Percentiles rank a stretch among this genome's conserved stretches.
These are phyloP conservation scores for Apogon talboti DNA, from an alignment of 2,797 vertebrate species.

Conservation along the genomic window DNA sequence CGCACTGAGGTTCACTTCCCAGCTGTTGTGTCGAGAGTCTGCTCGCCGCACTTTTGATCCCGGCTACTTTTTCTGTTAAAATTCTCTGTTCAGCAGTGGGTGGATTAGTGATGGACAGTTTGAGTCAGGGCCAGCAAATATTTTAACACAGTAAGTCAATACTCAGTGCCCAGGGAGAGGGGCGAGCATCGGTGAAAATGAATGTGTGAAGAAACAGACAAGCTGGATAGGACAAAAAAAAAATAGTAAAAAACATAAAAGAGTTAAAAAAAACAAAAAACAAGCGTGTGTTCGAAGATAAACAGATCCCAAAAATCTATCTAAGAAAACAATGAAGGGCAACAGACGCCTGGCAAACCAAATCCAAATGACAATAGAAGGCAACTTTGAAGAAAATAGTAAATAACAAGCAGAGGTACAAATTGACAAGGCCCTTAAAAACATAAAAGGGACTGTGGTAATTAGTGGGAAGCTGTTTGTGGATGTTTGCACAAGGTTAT, in stretches of 20 bases:
- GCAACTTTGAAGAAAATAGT: slow-evolving; percentile 3
- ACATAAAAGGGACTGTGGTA: slow-evolving; percentile 3
- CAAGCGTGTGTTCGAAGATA: neutral
- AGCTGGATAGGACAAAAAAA: neutral
- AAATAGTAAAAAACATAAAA: neutral
- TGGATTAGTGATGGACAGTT: neutral
- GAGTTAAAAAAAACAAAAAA: slow-evolving; percentile 6
- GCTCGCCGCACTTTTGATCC: slow-evolving; percentile 18
- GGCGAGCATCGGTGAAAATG: neutral
- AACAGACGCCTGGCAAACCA: neutral
- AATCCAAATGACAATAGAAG: slow-evolving; percentile 15
- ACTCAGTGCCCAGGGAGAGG: neutral
- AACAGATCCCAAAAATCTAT: slow-evolving; percentile 1
- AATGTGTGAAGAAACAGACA: neutral
- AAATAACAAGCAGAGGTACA: slow-evolving; percentile 7
- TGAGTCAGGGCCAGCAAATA: neutral
- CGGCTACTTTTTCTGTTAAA: slow-evolving; percentile 16
- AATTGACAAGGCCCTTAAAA: slow-evolving; percentile 3
- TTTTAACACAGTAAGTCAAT: neutral
- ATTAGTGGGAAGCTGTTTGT: slow-evolving; percentile 12
- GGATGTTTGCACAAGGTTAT: neutral
- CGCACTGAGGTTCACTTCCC: neutral
- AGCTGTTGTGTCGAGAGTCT: neutral
- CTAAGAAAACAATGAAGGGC: slow-evolving; percentile 6
- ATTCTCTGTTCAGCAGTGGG: slow-evolving; percentile 17